Conservation (phyloP, 2,888 invertebrate species). For the Saturnia japonica region DNA sequence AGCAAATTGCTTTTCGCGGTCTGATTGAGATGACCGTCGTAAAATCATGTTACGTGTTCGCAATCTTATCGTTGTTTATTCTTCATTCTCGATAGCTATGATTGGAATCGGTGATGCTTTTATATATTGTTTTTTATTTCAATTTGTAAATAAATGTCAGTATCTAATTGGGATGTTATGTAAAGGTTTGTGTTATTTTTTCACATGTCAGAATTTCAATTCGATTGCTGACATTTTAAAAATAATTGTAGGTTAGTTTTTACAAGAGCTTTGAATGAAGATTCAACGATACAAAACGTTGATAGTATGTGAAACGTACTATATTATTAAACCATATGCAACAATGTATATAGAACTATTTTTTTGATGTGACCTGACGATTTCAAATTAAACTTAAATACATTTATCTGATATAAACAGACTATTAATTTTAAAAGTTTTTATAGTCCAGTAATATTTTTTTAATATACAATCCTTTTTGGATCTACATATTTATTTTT, state of each 20-base stretch:
- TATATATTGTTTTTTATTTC: constrained; percentile 22
- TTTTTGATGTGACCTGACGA: too few species aligned
- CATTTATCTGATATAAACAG: too few species aligned
- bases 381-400: too few species aligned
- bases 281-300: background rate
- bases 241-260: background rate
- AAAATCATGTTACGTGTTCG: constrained; percentile 54
- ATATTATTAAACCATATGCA: too few species aligned
- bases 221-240: background rate
- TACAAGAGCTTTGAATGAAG: background rate
- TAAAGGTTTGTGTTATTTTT: background rate
- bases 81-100: constrained; percentile 28
- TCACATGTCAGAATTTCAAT: background rate
- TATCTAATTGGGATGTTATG: background rate
- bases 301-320: background rate
- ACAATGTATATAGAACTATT: too few species aligned
- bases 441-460: too few species aligned
- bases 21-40: constrained; percentile 62
- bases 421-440: too few species aligned
- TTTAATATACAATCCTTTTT: too few species aligned
- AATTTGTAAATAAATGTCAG: constrained; percentile 4
- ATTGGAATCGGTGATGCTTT: constrained; percentile 42
- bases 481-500: background rate
- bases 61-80: constrained; percentile 46
- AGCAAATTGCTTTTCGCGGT: constrained; percentile 60